Evolutionary conservation across 2,113 vertebrate species (phyloP).

Genomic region (Rallus limicola): DNA sequence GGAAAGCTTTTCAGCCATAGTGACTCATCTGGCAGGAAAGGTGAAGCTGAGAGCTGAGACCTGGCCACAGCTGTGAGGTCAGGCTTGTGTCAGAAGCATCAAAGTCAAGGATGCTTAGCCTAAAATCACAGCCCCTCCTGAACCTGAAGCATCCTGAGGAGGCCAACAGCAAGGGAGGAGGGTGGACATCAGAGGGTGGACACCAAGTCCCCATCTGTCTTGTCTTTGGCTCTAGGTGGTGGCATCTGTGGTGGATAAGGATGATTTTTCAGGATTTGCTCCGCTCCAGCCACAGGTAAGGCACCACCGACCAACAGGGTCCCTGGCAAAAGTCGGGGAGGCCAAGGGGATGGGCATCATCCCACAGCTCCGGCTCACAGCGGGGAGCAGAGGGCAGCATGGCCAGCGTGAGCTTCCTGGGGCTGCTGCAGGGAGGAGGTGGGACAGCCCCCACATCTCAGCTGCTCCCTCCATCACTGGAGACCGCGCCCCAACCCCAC

Average conservation of each 20-base stretch:
- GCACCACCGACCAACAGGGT: fast-evolving
- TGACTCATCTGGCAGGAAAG: not conserved
- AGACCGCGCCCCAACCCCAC: not conserved
- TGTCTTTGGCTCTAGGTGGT: conserved; percentile 81
- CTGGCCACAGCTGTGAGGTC: not conserved
- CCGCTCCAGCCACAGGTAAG: conserved; percentile 93
- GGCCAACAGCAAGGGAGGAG: not conserved
- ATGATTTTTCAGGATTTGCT: conserved; percentile 92
- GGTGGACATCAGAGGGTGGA: not conserved
- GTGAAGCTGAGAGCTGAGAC: not conserved
- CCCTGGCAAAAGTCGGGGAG: not conserved
- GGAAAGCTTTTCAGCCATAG: not conserved
- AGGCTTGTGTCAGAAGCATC: not conserved
- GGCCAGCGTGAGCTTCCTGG: not conserved
- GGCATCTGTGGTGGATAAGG: conserved; percentile 89
- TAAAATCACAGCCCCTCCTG: not conserved
- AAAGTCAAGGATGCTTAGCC: not conserved
- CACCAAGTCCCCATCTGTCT: not conserved
- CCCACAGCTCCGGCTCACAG: not conserved
- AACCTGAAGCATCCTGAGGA: not conserved
- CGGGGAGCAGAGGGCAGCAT: not conserved
- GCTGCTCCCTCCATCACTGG: not conserved
- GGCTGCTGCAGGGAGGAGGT: not conserved
- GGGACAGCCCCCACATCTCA: not conserved
- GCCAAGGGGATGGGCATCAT: fast-evolving